phyloP scores from a whole-genome alignment of 2,113 vertebrate genomes.

The Machaerirhynchus nigripectus region DNA sequence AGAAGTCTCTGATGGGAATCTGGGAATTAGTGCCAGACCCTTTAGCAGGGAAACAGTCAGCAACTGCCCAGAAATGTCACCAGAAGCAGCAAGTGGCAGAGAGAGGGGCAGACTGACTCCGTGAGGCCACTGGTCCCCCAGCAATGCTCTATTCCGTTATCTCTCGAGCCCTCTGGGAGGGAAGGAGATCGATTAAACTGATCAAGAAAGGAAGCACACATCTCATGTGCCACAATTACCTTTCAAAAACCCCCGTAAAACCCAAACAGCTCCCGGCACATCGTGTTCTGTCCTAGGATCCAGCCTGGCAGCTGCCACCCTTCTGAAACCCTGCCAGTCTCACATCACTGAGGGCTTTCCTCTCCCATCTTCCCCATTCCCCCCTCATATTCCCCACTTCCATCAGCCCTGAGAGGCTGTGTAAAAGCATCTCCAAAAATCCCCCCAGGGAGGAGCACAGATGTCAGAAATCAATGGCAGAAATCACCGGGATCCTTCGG shows the following conservation, averaged over 20 bases:
- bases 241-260: background rate
- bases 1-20: background rate
- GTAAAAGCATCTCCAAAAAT: background rate
- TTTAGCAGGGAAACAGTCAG: background rate
- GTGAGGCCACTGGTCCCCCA: constrained; percentile 19
- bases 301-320: background rate
- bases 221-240: background rate
- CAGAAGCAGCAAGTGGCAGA: background rate
- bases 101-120: constrained; percentile 14
- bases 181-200: constrained; percentile 25
- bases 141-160: constrained; percentile 55
- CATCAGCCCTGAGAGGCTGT: background rate
- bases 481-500: background rate
- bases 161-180: constrained; percentile 1
- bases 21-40: background rate
- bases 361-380: background rate
- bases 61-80: background rate
- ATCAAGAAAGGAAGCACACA: background rate
- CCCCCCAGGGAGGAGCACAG: background rate
- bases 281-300: background rate
- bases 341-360: background rate
- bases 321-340: background rate
- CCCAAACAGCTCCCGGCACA: background rate
- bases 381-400: background rate
- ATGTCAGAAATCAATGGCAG: background rate